Evolutionary conservation across 2,888 invertebrate genomes (phyloP).

Genomic region (Stegophylla sp.): DNA sequence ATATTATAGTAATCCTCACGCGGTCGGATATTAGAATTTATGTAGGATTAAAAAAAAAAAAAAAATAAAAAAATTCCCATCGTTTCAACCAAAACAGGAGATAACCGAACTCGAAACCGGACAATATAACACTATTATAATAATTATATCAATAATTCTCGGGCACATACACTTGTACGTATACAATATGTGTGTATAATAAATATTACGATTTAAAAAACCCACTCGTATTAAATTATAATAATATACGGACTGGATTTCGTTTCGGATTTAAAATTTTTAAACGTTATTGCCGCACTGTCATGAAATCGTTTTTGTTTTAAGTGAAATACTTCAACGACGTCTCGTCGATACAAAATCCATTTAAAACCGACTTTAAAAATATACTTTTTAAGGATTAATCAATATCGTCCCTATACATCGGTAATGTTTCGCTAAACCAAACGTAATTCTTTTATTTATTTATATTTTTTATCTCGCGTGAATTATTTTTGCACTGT

Average conservation of each 20-base stretch:
- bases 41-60: constrained; percentile 46
- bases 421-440: too few relatives aligned
- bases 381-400: too few relatives aligned
- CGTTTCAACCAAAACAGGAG: constrained; percentile 14
- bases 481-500: too few relatives aligned
- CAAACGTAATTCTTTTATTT: too few relatives aligned
- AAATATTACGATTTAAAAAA: constrained; percentile 33
- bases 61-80: constrained; percentile 14
- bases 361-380: too few relatives aligned
- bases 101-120: not conserved
- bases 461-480: too few relatives aligned
- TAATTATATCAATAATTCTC: constrained; percentile 35
- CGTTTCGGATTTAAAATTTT: too few relatives aligned
- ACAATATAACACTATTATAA: not conserved
- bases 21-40: constrained; percentile 47
- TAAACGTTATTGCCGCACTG: too few relatives aligned
- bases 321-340: too few relatives aligned
- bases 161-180: not conserved
- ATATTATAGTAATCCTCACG: constrained; percentile 40
- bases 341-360: too few relatives aligned
- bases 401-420: too few relatives aligned
- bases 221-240: not conserved
- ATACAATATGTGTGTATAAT: constrained; percentile 8
- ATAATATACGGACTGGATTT: not conserved
- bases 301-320: too few relatives aligned